phyloP scores from a whole-genome alignment of 53 echinoderm and acorn worm genomes.

The Stichopus horrens region DNA sequence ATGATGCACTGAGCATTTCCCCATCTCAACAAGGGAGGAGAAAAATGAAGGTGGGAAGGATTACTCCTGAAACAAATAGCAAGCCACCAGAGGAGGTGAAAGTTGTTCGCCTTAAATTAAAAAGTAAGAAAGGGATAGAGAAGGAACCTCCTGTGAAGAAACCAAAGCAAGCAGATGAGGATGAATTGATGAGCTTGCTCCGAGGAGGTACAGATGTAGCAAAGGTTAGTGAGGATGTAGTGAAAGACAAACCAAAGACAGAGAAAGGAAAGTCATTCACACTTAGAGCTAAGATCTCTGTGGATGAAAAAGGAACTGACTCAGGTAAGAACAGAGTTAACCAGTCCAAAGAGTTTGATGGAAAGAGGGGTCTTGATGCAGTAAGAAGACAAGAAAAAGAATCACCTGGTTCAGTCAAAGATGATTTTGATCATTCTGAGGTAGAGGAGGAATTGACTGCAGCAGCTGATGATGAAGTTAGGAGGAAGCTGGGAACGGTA shows the following conservation, averaged over 20 bases:
- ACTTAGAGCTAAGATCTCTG: not conserved
- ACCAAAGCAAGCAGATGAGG: not conserved
- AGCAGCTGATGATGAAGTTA: not conserved
- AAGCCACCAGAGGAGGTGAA: slow-evolving; percentile 21
- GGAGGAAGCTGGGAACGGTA: not conserved
- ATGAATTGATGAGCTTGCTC: slow-evolving; percentile 40
- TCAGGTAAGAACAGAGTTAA: not conserved
- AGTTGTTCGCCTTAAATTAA: slow-evolving; percentile 19
- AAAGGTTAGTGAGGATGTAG: not conserved
- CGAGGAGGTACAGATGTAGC: slow-evolving; percentile 46
- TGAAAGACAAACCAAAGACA: not conserved
- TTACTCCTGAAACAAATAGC: not conserved
- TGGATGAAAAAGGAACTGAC: not conserved
- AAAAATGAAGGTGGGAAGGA: not conserved
- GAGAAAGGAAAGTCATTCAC: not conserved
- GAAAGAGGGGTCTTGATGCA: too few relatives aligned
- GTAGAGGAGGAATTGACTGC: not conserved
- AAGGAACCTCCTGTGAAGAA: not conserved
- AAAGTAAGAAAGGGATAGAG: not conserved
- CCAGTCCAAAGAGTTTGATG: not conserved
- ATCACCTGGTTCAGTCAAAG: too few relatives aligned
- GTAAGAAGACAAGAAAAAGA: too few relatives aligned
- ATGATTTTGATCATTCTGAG: not conserved
- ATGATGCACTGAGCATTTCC: not conserved
- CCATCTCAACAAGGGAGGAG: not conserved